A percentile compares a stretch with the other conserved stretches of the same genome.
These are phyloP conservation scores for Ischnus inquisitorius DNA, from an alignment of 2,888 invertebrate species.

Conservation along the genomic window DNA sequence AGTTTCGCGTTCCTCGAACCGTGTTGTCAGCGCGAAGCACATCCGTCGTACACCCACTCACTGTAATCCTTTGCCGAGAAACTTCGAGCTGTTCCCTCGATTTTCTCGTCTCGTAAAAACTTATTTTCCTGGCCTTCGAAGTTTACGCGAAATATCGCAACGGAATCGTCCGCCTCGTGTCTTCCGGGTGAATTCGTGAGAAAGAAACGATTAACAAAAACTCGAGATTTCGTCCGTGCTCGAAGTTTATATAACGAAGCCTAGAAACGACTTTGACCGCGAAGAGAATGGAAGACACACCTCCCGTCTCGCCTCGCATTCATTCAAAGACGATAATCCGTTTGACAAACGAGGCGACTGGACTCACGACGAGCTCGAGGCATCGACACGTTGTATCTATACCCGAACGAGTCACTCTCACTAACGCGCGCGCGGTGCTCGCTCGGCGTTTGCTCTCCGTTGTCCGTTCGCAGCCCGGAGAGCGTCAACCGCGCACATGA, in stretches of 20 bases:
- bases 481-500: slow-evolving; percentile 42
- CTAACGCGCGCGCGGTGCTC: not conserved
- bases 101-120: too few species aligned
- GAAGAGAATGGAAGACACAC: not conserved
- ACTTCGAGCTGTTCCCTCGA: not conserved
- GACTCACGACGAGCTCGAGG: not conserved
- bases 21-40: not conserved
- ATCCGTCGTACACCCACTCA: slow-evolving; percentile 13
- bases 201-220: not conserved
- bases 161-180: not conserved
- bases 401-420: not conserved
- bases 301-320: slow-evolving; percentile 9
- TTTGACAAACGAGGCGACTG: slow-evolving; percentile 8
- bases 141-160: not conserved
- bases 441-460: not conserved
- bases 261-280: slow-evolving; percentile 13
- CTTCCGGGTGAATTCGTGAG: too few species aligned
- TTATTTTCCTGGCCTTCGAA: not conserved
- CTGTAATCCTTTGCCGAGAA: not conserved
- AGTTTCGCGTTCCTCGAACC: slow-evolving; percentile 8
- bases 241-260: not conserved
- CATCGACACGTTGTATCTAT: not conserved
- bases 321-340: slow-evolving; percentile 38
- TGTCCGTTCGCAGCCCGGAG: not conserved
- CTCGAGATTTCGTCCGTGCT: not conserved